These are phyloP conservation scores for Parnassius smintheus DNA, from an alignment of 2,888 invertebrate species.

Conservation along the genomic window DNA sequence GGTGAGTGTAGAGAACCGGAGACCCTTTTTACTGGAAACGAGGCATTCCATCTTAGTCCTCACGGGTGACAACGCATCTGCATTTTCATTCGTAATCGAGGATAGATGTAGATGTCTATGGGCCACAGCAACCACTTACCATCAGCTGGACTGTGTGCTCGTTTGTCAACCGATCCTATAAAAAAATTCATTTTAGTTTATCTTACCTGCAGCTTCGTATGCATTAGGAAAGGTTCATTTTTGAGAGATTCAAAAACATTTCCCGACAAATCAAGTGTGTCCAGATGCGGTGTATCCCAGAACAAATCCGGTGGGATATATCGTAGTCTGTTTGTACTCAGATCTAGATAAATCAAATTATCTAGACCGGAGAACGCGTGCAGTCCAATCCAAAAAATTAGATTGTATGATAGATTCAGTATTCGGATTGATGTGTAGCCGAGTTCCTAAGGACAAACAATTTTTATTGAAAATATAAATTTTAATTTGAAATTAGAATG, in stretches of 20 bases:
- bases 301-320: slow-evolving; percentile 79
- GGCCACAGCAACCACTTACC: no score
- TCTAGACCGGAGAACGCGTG: slow-evolving; percentile 81
- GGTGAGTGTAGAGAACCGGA: no score
- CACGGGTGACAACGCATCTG: no score
- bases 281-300: slow-evolving; percentile 75
- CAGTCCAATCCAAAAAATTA: slow-evolving; percentile 82
- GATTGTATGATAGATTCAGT: slow-evolving; percentile 81
- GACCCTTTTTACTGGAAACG: no score
- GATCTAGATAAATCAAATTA: slow-evolving; percentile 76
- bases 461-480: not conserved
- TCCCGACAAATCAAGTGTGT: slow-evolving; percentile 80
- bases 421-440: slow-evolving; percentile 71
- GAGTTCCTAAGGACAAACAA: slow-evolving; percentile 61
- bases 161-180: no score
- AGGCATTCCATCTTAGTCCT: no score
- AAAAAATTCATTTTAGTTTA: not conserved
- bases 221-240: slow-evolving; percentile 80
- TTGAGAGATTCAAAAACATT: slow-evolving; percentile 82
- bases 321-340: slow-evolving; percentile 83
- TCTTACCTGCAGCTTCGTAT: slow-evolving; percentile 73
- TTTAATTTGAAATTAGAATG: not conserved
- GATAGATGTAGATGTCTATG: no score
- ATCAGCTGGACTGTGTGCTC: no score
- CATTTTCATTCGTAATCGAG: no score